Conservation (phyloP, 2,797 vertebrate genomes). For the Rhodeus uyekii region DNA sequence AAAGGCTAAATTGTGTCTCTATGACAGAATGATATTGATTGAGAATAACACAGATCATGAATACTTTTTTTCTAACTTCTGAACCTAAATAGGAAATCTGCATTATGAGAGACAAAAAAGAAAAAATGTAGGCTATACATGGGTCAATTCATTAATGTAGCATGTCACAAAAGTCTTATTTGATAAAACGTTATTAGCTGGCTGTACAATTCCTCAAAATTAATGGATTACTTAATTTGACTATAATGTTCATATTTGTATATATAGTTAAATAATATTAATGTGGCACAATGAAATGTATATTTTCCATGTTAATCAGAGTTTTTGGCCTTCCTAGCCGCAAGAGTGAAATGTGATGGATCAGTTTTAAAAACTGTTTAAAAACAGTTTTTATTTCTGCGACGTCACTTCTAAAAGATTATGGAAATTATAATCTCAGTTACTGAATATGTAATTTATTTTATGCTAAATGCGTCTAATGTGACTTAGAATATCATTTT, state of each 20-base stretch:
- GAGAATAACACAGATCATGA: conserved; percentile 16
- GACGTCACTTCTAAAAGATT: no score
- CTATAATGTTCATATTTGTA: not conserved
- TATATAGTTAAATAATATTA: not conserved
- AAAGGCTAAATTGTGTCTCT: conserved; percentile 21
- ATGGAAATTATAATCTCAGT: no score
- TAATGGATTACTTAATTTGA: not conserved
- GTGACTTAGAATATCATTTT: no score
- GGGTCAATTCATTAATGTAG: not conserved
- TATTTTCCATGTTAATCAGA: not conserved
- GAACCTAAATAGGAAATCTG: not conserved
- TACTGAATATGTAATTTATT: no score
- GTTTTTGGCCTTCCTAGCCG: not conserved
- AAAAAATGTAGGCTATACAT: no score
- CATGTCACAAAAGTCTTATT: not conserved
- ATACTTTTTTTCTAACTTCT: conserved; percentile 1
- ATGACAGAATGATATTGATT: not conserved
- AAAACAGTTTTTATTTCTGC: no score
- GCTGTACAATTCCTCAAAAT: no score
- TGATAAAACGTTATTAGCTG: not conserved
- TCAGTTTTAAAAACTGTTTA: not conserved
- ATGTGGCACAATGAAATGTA: no score
- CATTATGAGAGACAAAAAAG: not conserved
- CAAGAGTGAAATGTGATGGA: not conserved
- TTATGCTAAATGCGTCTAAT: no score